Evolutionary conservation across 2,888 invertebrate genomes (phyloP).

Genomic region (Ophraella communa): DNA sequence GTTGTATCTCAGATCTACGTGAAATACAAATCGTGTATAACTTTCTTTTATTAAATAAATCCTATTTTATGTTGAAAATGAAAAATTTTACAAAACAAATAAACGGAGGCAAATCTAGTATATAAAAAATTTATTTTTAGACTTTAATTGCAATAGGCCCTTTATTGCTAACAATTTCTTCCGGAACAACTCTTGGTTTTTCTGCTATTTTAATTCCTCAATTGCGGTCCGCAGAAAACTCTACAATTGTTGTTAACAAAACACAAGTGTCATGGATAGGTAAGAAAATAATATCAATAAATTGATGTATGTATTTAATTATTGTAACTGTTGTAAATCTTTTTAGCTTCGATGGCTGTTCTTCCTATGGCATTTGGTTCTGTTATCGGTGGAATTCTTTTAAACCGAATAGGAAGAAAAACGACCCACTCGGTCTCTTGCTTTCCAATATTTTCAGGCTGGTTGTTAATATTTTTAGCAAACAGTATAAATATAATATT

Average conservation of each 20-base stretch:
- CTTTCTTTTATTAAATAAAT: too few relatives aligned
- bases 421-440: slow-evolving; percentile 65
- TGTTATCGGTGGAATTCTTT: slow-evolving; percentile 65
- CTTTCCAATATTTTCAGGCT: slow-evolving; percentile 66
- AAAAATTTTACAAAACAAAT: too few relatives aligned
- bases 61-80: too few relatives aligned
- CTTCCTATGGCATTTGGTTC: slow-evolving; percentile 71
- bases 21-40: too few relatives aligned
- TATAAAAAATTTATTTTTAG: slow-evolving; percentile 55
- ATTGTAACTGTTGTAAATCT: neutral
- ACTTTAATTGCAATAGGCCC: slow-evolving; percentile 65
- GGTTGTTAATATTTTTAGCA: slow-evolving; percentile 66
- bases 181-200: slow-evolving; percentile 70
- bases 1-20: too few relatives aligned
- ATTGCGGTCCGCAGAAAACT: slow-evolving; percentile 58
- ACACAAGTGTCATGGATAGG: slow-evolving; percentile 70
- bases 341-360: slow-evolving; percentile 69
- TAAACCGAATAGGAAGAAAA: slow-evolving; percentile 69
- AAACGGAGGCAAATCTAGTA: too few relatives aligned
- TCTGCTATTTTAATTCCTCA: slow-evolving; percentile 71
- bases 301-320: neutral
- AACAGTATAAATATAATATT: slow-evolving; percentile 63
- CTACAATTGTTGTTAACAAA: slow-evolving; percentile 60
- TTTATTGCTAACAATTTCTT: slow-evolving; percentile 64
- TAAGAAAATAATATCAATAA: slow-evolving; percentile 47